These are phyloP conservation scores for Cygnus atratus DNA, from an alignment of 2,113 vertebrate species.

Conservation along the genomic window DNA sequence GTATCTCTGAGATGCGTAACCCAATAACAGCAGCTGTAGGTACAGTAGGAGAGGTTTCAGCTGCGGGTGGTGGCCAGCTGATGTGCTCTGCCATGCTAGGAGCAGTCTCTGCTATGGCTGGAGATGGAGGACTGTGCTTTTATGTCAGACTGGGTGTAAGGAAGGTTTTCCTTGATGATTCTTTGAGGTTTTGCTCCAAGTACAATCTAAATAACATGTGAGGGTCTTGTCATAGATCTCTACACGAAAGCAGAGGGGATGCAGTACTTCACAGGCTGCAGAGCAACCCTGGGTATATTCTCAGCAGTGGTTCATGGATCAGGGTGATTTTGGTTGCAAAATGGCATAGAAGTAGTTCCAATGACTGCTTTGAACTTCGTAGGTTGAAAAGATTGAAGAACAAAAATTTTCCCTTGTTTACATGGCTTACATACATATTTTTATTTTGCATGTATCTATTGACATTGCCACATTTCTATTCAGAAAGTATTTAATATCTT, in stretches of 20 bases:
- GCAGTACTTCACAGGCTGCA: not conserved
- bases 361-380: not conserved
- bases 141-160: not conserved
- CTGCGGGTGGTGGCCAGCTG: not conserved
- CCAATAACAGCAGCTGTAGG: not conserved
- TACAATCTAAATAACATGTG: not conserved
- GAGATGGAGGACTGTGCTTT: not conserved
- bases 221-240: not conserved
- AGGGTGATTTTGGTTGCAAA: not conserved
- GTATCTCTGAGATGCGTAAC: not conserved
- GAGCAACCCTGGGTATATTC: not conserved
- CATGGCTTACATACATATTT: not conserved
- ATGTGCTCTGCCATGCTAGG: not conserved
- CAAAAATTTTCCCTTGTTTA: not conserved
- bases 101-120: not conserved
- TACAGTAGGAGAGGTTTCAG: not conserved
- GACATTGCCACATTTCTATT: not conserved
- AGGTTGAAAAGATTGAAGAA: not conserved
- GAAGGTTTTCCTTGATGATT: not conserved
- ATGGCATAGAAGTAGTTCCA: not conserved
- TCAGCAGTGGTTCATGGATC: not conserved
- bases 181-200: not conserved
- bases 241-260: not conserved
- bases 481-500: not conserved
- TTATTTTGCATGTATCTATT: not conserved